Conservation (phyloP, 2,797 vertebrate genomes). For the Diglossa cyanea region DNA sequence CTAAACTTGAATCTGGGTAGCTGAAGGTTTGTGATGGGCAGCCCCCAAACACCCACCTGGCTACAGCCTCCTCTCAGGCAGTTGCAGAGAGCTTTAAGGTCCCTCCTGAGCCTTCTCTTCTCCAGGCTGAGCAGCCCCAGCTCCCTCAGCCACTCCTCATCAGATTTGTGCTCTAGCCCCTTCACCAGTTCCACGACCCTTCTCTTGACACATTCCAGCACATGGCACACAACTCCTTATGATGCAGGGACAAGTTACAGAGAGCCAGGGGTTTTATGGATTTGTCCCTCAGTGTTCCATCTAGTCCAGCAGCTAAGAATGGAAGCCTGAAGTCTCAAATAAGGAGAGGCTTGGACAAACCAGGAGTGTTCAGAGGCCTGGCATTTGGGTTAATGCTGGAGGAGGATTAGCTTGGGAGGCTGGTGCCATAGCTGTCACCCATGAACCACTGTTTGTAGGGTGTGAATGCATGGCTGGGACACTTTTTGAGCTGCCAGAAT, state of each 20-base stretch:
- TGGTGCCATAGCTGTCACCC: background rate
- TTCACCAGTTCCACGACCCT: background rate
- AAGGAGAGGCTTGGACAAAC: background rate
- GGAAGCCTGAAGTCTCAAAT: background rate
- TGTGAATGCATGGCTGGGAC: rapidly evolving
- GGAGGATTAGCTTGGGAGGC: background rate
- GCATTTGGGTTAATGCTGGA: background rate
- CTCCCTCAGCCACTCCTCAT: background rate
- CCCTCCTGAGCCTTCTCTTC: background rate
- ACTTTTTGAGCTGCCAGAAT: background rate
- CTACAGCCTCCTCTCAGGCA: background rate
- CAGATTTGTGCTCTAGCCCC: background rate
- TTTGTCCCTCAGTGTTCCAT: background rate
- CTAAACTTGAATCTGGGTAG: background rate
- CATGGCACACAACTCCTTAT: background rate
- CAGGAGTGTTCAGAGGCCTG: background rate
- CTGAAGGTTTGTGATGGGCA: background rate
- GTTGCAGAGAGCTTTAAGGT: rapidly evolving
- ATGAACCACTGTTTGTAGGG: background rate
- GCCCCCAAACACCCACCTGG: too few species aligned
- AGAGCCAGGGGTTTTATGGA: background rate
- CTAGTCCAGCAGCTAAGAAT: background rate
- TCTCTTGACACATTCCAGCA: background rate
- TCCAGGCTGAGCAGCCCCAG: background rate
- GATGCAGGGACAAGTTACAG: background rate